phyloP scores from a whole-genome alignment of 2,113 vertebrate genomes.

The Sakesphorus luctuosus region DNA sequence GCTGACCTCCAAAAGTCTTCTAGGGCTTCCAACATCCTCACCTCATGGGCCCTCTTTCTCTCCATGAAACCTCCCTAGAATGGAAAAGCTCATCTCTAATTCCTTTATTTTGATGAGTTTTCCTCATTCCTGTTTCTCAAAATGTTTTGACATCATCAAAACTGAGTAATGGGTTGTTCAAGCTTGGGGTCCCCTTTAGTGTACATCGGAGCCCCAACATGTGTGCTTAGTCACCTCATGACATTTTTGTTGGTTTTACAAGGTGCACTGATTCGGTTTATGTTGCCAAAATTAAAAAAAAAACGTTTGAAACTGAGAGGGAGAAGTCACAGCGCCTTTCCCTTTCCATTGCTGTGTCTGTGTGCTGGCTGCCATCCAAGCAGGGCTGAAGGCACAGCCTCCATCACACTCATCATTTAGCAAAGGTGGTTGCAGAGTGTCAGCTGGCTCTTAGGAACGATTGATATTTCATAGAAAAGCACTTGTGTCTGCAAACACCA shows the following conservation, averaged over 20 bases:
- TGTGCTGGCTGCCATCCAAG: background rate
- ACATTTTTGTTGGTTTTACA: background rate
- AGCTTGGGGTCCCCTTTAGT: background rate
- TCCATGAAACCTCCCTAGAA: background rate
- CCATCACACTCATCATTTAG: background rate
- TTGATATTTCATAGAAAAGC: background rate
- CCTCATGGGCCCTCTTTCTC: background rate
- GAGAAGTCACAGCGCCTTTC: background rate
- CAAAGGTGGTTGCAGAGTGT: accelerated
- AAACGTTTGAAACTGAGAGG: background rate
- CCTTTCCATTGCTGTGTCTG: background rate
- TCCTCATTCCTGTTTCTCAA: background rate
- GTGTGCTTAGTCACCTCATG: background rate
- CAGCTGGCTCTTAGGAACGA: background rate
- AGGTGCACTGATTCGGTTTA: background rate
- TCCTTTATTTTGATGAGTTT: background rate
- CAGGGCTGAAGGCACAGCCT: background rate
- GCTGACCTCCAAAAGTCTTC: background rate
- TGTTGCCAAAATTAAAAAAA: no score
- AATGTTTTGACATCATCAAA: background rate
- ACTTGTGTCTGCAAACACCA: background rate
- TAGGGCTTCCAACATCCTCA: background rate
- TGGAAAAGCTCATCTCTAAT: background rate
- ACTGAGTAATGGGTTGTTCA: background rate
- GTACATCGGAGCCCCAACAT: accelerated